A percentile compares a stretch with the other conserved stretches of the same genome.
phyloP scores from a whole-genome alignment of 2,797 vertebrate genomes.

The Diglossa cyanea region DNA sequence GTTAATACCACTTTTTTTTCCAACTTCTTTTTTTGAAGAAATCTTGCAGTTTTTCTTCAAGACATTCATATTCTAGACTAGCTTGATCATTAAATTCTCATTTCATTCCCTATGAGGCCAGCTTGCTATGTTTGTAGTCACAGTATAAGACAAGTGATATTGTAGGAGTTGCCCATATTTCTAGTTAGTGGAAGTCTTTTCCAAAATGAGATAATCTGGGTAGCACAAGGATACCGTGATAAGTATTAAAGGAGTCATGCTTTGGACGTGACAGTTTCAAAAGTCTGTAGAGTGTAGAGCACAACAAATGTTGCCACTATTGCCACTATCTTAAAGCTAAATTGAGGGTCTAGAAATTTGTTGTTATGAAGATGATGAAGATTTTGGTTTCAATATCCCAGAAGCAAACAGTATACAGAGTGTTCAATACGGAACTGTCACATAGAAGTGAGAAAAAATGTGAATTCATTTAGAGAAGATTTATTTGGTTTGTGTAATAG shows the following conservation, averaged over 20 bases:
- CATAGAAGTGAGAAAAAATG: constrained; percentile 48
- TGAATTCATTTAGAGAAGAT: constrained; percentile 84
- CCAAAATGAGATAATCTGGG: not conserved
- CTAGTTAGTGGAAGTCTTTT: not conserved
- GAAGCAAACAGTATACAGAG: not conserved
- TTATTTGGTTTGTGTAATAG: constrained; percentile 88
- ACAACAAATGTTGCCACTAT: not conserved
- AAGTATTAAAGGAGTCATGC: not conserved
- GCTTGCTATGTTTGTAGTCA: not conserved
- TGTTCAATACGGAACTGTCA: not conserved
- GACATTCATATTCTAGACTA: not conserved
- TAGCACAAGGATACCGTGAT: not conserved
- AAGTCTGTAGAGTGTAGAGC: not conserved
- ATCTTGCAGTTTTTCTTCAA: not conserved
- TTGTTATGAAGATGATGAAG: not conserved
- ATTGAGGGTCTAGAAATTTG: not conserved
- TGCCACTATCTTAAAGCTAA: not conserved
- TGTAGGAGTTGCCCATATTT: not conserved
- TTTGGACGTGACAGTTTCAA: not conserved
- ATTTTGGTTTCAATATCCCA: not conserved
- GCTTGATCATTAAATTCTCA: not conserved
- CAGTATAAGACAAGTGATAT: not conserved
- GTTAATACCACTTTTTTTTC: not conserved
- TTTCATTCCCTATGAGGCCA: not conserved
- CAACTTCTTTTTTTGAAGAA: not conserved